Conservation (phyloP, 2,888 invertebrate species). For the Protonemura montana region DNA sequence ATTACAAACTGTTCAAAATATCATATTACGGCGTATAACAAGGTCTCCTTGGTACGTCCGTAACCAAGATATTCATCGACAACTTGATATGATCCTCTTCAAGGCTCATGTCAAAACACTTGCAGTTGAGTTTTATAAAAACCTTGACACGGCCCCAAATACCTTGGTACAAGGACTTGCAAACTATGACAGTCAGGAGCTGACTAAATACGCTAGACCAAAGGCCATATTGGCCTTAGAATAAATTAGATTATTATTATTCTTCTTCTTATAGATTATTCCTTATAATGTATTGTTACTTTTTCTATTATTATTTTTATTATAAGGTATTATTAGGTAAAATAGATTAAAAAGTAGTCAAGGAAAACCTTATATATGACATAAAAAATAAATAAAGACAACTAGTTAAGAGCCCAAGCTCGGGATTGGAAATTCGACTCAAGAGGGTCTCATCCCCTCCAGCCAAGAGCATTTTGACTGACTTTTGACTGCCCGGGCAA, state of each 20-base stretch:
- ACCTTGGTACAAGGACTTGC: background rate
- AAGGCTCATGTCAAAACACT: background rate
- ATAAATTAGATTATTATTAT: too few species aligned
- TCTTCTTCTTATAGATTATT: background rate
- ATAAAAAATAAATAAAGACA: background rate
- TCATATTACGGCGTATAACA: background rate
- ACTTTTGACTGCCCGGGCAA: too few species aligned
- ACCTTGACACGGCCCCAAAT: background rate
- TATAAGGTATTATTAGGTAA: too few species aligned
- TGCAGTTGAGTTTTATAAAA: background rate
- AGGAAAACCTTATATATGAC: background rate
- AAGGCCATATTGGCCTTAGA: background rate
- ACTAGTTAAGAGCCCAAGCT: background rate
- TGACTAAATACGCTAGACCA: background rate
- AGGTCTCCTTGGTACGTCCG: background rate
- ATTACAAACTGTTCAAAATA: slow-evolving; percentile 12
- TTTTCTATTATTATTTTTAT: background rate
- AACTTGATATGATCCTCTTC: background rate
- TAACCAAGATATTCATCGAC: background rate
- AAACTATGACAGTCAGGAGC: background rate
- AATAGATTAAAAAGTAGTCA: background rate
- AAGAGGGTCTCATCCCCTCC: background rate
- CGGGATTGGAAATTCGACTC: background rate
- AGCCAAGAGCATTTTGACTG: background rate
- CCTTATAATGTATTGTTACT: background rate